Evolutionary conservation across 2,888 invertebrate genomes (phyloP).

Genomic region (Agrilus biguttatus): DNA sequence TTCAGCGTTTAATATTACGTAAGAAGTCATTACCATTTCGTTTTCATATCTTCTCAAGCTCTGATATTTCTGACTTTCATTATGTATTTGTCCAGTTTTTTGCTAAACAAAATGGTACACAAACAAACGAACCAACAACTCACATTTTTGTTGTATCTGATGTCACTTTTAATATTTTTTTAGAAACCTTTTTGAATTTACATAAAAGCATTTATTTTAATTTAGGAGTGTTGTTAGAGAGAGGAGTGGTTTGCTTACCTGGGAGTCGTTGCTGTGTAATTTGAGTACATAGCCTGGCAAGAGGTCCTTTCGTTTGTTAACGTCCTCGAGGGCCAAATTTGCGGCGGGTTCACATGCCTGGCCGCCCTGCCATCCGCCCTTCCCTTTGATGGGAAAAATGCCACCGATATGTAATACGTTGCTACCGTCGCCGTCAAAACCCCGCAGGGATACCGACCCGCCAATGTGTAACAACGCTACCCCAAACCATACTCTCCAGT

Average conservation of each 20-base stretch:
- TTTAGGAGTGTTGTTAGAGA: background rate
- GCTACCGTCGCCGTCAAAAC: slow-evolving; percentile 24
- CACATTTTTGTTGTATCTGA: too few species aligned
- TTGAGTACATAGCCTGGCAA: slow-evolving; percentile 82
- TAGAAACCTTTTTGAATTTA: too few species aligned
- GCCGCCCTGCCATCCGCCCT: slow-evolving; percentile 97
- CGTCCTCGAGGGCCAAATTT: slow-evolving; percentile 88
- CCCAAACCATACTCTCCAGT: slow-evolving; percentile 29
- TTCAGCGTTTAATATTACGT: too few species aligned
- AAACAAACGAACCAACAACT: too few species aligned
- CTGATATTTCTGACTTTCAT: too few species aligned
- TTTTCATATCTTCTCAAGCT: too few species aligned
- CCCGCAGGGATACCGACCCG: slow-evolving; percentile 12
- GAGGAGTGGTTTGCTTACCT: slow-evolving; percentile 48
- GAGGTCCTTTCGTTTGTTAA: slow-evolving; percentile 77
- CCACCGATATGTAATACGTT: slow-evolving; percentile 90
- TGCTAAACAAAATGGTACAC: too few species aligned
- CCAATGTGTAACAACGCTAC: slow-evolving; percentile 24
- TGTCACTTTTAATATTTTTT: too few species aligned
- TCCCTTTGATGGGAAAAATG: slow-evolving; percentile 93
- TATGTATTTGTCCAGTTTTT: too few species aligned
- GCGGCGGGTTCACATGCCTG: slow-evolving; percentile 98
- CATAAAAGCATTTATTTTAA: too few species aligned
- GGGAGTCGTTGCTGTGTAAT: slow-evolving; percentile 91
- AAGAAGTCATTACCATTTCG: too few species aligned